These are phyloP conservation scores for Microplitis mediator DNA, from an alignment of 1,140 invertebrate species.

Conservation along the genomic window DNA sequence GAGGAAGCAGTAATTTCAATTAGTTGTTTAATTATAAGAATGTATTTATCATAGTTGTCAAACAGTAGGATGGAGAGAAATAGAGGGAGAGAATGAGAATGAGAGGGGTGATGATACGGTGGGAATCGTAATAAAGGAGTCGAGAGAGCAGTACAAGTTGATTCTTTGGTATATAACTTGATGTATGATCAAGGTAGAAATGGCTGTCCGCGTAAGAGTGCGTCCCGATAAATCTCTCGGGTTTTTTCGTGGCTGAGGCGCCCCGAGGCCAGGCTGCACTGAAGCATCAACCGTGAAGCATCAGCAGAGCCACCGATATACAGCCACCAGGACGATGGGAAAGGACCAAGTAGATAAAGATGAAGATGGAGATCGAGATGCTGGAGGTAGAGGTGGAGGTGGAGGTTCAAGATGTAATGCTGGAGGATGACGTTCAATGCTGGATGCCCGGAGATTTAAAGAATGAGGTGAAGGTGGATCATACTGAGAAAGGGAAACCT, in stretches of 20 bases:
- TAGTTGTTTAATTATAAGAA: slow-evolving; percentile 28
- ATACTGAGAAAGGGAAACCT: slow-evolving; percentile 19
- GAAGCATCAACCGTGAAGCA: not conserved
- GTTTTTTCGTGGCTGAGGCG: slow-evolving; percentile 43
- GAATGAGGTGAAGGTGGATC: slow-evolving; percentile 16
- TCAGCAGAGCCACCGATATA: slow-evolving; percentile 7
- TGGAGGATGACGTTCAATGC: slow-evolving; percentile 19
- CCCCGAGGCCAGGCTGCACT: slow-evolving; percentile 34
- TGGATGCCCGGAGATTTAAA: too few relatives aligned
- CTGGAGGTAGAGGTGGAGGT: not conserved
- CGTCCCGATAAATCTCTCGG: slow-evolving; percentile 46
- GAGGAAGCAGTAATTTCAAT: slow-evolving; percentile 39
- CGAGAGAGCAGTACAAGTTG: not conserved
- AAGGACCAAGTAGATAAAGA: slow-evolving; percentile 9
- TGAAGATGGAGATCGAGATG: slow-evolving; percentile 9
- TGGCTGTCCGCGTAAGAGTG: slow-evolving; percentile 42
- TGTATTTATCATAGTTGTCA: not conserved
- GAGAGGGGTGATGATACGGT: not conserved
- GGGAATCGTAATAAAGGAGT: slow-evolving; percentile 2
- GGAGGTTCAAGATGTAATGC: too few relatives aligned
- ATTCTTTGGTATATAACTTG: slow-evolving; percentile 35
- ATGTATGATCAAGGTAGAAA: slow-evolving; percentile 46
- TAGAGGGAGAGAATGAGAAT: not conserved
- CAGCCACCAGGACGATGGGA: not conserved
- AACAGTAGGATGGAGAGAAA: slow-evolving; percentile 25